A percentile compares a stretch with the other conserved stretches of the same genome.
Conservation (phyloP, 2,113 vertebrate genomes). For the Hypomesus transpacificus region DNA sequence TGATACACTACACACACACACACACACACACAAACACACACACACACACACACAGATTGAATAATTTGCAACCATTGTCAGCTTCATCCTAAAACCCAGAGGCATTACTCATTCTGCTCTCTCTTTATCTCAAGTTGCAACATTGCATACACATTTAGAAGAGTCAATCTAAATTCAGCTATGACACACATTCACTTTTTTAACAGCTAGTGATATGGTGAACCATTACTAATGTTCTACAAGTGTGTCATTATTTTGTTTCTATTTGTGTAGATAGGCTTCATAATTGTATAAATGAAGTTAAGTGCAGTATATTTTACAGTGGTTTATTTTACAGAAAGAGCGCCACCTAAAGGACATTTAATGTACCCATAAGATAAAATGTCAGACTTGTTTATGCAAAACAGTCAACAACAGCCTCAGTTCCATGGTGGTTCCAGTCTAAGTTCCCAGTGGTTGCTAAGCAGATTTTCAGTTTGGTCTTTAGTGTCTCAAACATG, state of each 20-base stretch:
- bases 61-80: too few species aligned
- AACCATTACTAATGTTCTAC: too few species aligned
- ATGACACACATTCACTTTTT: too few species aligned
- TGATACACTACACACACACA: not conserved
- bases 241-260: too few species aligned
- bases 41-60: not conserved
- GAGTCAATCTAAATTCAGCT: too few species aligned
- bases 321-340: not conserved
- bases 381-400: not conserved
- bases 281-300: not conserved
- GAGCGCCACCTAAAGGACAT: not conserved
- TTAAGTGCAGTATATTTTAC: not conserved
- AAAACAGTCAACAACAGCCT: not conserved
- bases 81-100: not conserved
- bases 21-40: constrained; percentile 5
- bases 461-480: not conserved
- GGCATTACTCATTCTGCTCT: not conserved
- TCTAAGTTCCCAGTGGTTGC: too few species aligned
- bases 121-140: not conserved
- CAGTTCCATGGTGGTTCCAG: not conserved
- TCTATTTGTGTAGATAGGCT: too few species aligned
- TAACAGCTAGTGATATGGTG: not conserved
- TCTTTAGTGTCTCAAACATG: not conserved
- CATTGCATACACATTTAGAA: too few species aligned
- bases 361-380: not conserved